Base-by-base conservation (phyloP, 2,797 vertebrate genomes). In the Nyctalus aviator region DNA sequence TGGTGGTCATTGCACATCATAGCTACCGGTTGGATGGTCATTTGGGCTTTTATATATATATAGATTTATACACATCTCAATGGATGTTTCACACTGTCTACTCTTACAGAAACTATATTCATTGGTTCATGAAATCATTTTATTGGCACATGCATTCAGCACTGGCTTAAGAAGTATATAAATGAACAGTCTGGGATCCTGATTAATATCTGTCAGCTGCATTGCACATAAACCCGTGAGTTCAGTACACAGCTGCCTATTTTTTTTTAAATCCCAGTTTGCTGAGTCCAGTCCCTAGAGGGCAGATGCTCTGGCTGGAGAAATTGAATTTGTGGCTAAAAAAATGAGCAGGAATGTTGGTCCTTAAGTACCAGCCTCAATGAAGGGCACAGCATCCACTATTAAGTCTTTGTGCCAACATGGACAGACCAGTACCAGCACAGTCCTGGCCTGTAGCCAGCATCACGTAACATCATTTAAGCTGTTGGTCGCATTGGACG, bases 221-320 rank as follows among this genome's bases (percentile, higher is more conserved):
- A 25, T 71, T 73, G 41, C 32, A 9, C 30, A 13, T 30, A 95
- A 91, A 44, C 4, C 32, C 17, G 1, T 78, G 23, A 44, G 10
- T 37, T 37, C 59, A 6, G 18, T 62, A 25, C 25, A 21, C 9
- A 1, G 13, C 78, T 27, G 14, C 44, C 41, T 59, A 35, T 86
- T 59, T 35, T 93, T 93, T 86, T 64, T 84, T 48, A 82, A 88
- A 81, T 71, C 44, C 10, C 30, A 73, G 75, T 68, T 64, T 55
- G 64, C 30, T 27, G 66, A 69, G 30, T 81, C 35, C 9, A 46
- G 66, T 32, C n/a, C 14, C 25, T 25, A 6, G 12, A 30, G 44
- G 44, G 37, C 6, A 41, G 37, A 41, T 41, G 37, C 37, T 41
- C 37, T 41, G 37, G 6, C 37, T 41, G 37, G 37, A 41, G 37